Evolutionary conservation across 1,140 invertebrate genomes (phyloP), one percentile per base, ranked within the genome.

Genomic region (Drosophila rhopaloa): DNA sequence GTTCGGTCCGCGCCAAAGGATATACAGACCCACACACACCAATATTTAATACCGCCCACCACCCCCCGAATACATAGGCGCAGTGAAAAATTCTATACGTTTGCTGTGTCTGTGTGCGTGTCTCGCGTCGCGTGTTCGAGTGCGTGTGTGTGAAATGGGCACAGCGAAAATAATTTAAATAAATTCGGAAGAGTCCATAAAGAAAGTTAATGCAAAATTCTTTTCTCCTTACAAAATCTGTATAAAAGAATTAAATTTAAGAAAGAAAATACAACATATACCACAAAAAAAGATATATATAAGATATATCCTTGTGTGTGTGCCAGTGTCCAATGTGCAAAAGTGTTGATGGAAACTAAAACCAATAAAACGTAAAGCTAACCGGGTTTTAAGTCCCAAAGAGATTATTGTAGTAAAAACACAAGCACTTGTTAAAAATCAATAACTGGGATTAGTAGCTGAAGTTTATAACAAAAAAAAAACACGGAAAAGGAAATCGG

Each of bases 371-470:
- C 29, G 27, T 37, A 66, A 54, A 68, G 32, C 61, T 29, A 50
- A 38, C 53, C 68, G 68, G 68, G 66, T 58, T 50, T 57, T 58
- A 41, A 71, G 16, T 71, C 57, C 27, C 59, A 37, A 16, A 72
- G 53, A 68, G 67, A 57, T 58, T 58, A 71, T 48, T 50, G 68
- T 50, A 46, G 65, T 68, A 51, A 75, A 79, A 68, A 66, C 53
- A 44, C 41, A 78, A 55, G 61, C 63, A 63, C 60, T 77, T 41
- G 51, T 68, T 56, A 68, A 88, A 86, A 88, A 88, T 88, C 83
- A 89, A 88, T 88, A 88, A 83, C 67, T 88, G 70, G 84, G 83
- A 88, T 88, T 88, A 88, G 81, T 75, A 78, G 81, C 81, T 71
- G 82, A 78, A 55, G 72, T 53, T 75, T 75, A 50, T 10, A 70